Evolutionary conservation across 1,140 invertebrate genomes (phyloP).

Genomic region (Bursaphelenchus mucronatus): DNA sequence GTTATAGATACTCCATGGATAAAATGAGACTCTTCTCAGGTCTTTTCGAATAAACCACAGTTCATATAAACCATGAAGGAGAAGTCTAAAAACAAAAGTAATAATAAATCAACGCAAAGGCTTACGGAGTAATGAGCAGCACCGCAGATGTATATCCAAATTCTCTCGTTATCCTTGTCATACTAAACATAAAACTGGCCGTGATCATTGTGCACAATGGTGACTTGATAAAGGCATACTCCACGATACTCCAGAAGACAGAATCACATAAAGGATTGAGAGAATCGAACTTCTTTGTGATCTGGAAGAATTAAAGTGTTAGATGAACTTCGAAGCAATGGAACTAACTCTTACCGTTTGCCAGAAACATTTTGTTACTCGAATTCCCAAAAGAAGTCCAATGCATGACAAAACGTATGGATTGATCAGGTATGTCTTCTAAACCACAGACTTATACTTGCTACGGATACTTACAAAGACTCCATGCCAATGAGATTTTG

Average conservation of each 20-base stretch:
- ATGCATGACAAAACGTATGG: constrained; percentile 78
- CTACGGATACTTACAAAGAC: constrained; percentile 68
- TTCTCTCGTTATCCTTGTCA: constrained; percentile 70
- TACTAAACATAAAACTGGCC: constrained; percentile 67
- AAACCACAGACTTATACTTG: constrained; percentile 67
- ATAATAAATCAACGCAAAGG: constrained; percentile 58
- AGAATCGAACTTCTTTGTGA: constrained; percentile 19
- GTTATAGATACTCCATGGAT: not conserved
- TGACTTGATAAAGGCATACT: constrained; percentile 60
- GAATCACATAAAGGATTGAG: constrained; percentile 24
- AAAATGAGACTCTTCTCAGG: constrained; percentile 9
- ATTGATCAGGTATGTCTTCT: constrained; percentile 94
- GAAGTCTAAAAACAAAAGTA: constrained; percentile 65
- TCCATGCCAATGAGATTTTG: constrained; percentile 79
- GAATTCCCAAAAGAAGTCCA: constrained; percentile 71
- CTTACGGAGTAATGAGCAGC: constrained; percentile 84
- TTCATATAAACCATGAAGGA: constrained; percentile 79
- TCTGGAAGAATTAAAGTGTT: constrained; percentile 9
- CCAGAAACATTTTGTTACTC: constrained; percentile 72
- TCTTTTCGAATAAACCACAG: constrained; percentile 63
- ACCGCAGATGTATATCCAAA: constrained; percentile 73
- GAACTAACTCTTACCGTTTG: constrained; percentile 61
- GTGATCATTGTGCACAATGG: constrained; percentile 51
- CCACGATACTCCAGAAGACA: constrained; percentile 39
- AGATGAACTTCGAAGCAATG: not conserved